phyloP scores from a whole-genome alignment of 2,113 vertebrate genomes.

The Sinocyclocheilus grahami region DNA sequence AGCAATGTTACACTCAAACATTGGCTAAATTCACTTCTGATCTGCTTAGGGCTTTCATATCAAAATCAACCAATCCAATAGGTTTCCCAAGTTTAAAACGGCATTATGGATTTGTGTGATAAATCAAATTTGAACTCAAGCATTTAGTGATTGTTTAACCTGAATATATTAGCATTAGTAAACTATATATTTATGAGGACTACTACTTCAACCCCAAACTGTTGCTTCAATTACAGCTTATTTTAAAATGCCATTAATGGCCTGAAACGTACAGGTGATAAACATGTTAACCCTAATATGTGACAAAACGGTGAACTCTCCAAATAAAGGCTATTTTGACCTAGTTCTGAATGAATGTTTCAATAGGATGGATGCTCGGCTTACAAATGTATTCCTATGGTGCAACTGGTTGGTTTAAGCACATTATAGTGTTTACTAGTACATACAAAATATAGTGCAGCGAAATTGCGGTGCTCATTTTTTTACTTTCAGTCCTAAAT shows the following conservation, averaged over 20 bases:
- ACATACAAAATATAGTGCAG: background rate
- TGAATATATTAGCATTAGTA: conserved; percentile 1
- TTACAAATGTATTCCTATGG: background rate
- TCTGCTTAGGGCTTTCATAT: conserved; percentile 72
- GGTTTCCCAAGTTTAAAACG: conserved; percentile 43
- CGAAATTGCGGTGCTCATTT: background rate
- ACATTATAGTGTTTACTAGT: background rate
- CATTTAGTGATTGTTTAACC: conserved; percentile 12
- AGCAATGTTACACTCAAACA: conserved; percentile 37
- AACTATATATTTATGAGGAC: conserved; percentile 12
- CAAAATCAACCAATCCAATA: conserved; percentile 72
- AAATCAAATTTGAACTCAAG: background rate
- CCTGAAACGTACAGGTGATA: conserved; percentile 20
- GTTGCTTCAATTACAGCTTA: background rate
- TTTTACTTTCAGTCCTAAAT: background rate
- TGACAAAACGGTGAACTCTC: conserved; percentile 3
- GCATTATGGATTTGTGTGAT: conserved; percentile 13
- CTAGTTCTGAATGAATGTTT: conserved; percentile 23
- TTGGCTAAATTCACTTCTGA: conserved; percentile 54
- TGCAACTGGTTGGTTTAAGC: background rate
- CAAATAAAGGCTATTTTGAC: conserved; percentile 35
- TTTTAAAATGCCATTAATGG: background rate
- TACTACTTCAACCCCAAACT: background rate
- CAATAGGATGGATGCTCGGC: background rate
- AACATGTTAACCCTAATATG: conserved; percentile 18